These are phyloP conservation scores for Criorhina ranunculi DNA, from an alignment of 2,888 invertebrate species.

Conservation along the genomic window DNA sequence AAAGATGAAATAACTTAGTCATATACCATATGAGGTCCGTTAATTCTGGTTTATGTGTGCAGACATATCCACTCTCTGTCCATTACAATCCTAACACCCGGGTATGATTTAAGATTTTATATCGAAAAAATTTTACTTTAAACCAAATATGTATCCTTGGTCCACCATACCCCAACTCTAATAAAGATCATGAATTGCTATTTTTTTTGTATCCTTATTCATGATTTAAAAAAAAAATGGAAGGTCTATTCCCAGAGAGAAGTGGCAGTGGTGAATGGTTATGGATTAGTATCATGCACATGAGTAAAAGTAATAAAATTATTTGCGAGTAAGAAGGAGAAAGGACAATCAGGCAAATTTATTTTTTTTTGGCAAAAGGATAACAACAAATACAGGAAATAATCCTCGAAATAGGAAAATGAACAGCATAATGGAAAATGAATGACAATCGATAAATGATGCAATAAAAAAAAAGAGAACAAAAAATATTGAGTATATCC, in stretches of 20 bases:
- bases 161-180: slow-evolving; percentile 9
- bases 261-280: slow-evolving; percentile 9
- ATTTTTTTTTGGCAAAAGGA: no score
- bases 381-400: slow-evolving; percentile 13
- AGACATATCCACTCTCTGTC: not conserved
- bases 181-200: no score
- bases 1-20: slow-evolving; percentile 11
- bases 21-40: slow-evolving; percentile 53
- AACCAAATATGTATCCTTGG: slow-evolving; percentile 38
- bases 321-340: not conserved
- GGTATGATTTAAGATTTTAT: slow-evolving; percentile 50
- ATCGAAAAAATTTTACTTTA: slow-evolving; percentile 31
- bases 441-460: slow-evolving; percentile 40
- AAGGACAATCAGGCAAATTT: no score
- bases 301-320: slow-evolving; percentile 36
- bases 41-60: slow-evolving; percentile 31
- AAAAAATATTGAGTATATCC: no score
- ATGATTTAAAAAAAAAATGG: not conserved
- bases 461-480: not conserved
- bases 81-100: not conserved
- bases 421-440: slow-evolving; percentile 15
- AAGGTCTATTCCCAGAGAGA: not conserved
- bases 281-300: slow-evolving; percentile 31
- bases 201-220: not conserved
- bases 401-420: slow-evolving; percentile 28